Conservation (phyloP, 2,113 vertebrate species). For the Podarcis cretensis region DNA sequence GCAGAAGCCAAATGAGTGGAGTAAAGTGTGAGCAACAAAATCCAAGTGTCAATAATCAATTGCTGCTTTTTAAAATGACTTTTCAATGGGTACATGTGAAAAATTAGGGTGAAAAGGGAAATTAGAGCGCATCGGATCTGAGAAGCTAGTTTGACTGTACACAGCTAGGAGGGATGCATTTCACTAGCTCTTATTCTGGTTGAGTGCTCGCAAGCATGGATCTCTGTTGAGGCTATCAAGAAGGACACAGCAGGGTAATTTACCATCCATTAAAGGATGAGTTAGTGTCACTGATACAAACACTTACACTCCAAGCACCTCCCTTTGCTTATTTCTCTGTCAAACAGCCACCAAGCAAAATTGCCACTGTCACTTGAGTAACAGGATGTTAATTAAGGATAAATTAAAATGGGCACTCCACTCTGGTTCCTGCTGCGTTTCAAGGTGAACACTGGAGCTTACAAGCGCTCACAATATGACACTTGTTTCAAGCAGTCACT, state of each 20-base stretch:
- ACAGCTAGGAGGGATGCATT: not conserved
- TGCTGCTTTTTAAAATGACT: not conserved
- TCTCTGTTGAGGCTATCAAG: not conserved
- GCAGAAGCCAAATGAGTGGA: not conserved
- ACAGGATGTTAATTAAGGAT: not conserved
- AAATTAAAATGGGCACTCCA: slow-evolving; percentile 5
- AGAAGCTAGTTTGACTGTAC: not conserved
- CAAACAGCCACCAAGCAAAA: not conserved
- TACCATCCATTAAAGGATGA: not conserved
- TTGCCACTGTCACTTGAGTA: not conserved
- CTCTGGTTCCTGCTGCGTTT: not conserved
- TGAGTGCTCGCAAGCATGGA: not conserved
- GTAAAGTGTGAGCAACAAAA: not conserved
- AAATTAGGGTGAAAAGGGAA: too few relatives aligned
- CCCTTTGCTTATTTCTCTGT: not conserved
- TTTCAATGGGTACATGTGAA: not conserved
- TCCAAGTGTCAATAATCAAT: not conserved
- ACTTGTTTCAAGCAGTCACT: not conserved
- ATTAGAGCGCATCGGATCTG: not conserved
- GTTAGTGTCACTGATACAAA: not conserved
- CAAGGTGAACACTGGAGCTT: not conserved
- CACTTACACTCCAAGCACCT: not conserved
- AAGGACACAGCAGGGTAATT: not conserved
- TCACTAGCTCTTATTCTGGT: not conserved
- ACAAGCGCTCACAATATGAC: not conserved